Evolutionary conservation across 2,113 vertebrate genomes (phyloP).

Genomic region (Varanus salvator): DNA sequence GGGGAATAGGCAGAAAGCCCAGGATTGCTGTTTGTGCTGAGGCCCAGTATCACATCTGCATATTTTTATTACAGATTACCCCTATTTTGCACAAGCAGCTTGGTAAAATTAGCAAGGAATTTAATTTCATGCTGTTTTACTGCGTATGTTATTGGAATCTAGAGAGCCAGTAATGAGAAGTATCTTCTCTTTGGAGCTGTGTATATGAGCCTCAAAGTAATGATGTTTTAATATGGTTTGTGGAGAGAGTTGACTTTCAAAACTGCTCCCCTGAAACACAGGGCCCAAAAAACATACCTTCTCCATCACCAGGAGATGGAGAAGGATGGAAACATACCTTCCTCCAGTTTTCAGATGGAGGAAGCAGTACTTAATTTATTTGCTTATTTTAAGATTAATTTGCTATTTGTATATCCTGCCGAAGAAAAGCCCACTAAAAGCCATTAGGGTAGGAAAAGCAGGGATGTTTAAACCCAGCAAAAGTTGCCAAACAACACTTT

Average conservation of each 20-base stretch:
- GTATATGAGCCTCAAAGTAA: not conserved
- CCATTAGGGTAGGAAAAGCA: no score
- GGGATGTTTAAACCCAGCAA: no score
- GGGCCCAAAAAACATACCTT: not conserved
- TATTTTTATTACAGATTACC: constrained; percentile 36
- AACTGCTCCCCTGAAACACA: constrained; percentile 13
- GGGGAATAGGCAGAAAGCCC: not conserved
- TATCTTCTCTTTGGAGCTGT: not conserved
- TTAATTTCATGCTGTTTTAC: constrained; percentile 34
- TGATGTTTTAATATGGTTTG: constrained; percentile 7
- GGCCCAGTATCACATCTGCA: not conserved
- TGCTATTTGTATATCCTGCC: not conserved
- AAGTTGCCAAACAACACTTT: no score
- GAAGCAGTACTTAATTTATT: not conserved
- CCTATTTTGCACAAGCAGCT: constrained; percentile 16
- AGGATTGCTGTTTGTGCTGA: not conserved
- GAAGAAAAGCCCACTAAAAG: not conserved
- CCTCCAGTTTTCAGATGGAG: not conserved
- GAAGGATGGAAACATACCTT: no score
- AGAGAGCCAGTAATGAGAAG: constrained; percentile 20
- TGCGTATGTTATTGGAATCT: constrained; percentile 26
- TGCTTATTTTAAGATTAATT: not conserved
- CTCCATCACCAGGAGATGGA: not conserved
- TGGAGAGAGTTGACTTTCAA: constrained; percentile 28
- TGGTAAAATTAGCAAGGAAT: constrained; percentile 26